Base-by-base conservation (phyloP, 64 coral and sea anemone genomes). In the Orbicella faveolata region DNA sequence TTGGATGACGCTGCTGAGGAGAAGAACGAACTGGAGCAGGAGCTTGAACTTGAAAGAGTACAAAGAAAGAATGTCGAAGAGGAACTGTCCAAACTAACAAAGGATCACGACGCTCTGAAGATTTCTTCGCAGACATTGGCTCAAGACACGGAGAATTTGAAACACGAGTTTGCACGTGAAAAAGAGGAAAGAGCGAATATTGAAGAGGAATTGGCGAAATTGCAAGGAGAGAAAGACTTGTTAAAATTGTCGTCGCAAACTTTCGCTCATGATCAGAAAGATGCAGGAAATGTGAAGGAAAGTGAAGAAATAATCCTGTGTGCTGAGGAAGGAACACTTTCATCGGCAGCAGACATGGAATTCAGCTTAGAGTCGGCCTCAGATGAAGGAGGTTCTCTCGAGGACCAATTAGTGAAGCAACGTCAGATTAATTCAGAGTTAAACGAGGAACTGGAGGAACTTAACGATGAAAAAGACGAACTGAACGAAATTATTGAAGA, bases 1-100 rank as follows among this genome's bases (percentile, higher is more conserved):
- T 34, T 95, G n/a, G 69, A 88, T 20, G 86, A 86, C 54, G 35
- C 81, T 21, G 74, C 63, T 57, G 48, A 90, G 17, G 17, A 63
- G 75, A 53, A 73, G 72, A 70, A 35, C n/a, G 26, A 88, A 16
- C 44, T 83, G 73, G 61, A 83, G 69, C 87, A 79, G 57, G 92
- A 90, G 64, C 61, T 89, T 73, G 83, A 97, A 35, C 34, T 75
- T 57, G 93, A 91, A 91, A 81, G 77, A 69, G 37, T 52, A 10
- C 35, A 90, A 30, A 94, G 67, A 12, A 76, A 70, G 23, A 70
- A 53, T 11, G 44, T 72, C 9, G 52, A 87, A 57, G 75, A 79
- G 34, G 83, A 85, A 0, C 33, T 85, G 64, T 37, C 65, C 11
- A 85, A 70, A 85, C 39, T 85, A 4, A 69, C 55, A 39, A 61